Conservation (phyloP, 30 jellyfish, hydroid and myxozoan genomes). For the Chrysaora quinquecirrha region DNA sequence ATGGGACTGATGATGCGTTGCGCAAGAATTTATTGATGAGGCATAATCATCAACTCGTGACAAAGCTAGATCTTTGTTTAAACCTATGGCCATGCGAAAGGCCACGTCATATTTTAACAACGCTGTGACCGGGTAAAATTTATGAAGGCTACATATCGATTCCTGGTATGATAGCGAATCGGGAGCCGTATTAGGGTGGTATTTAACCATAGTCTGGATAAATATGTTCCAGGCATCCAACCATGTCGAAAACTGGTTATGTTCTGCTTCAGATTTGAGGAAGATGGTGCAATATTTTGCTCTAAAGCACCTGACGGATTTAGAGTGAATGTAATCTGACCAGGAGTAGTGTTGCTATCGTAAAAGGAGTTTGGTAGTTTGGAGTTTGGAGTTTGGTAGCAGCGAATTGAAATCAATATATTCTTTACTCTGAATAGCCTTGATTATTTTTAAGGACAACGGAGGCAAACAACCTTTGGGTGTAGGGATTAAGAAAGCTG, state of each 20-base stretch:
- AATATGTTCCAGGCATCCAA: not conserved
- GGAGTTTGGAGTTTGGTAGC: not conserved
- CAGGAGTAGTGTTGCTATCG: not conserved
- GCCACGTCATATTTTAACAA: not conserved
- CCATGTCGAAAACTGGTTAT: not conserved
- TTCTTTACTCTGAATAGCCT: not conserved
- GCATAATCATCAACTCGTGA: not conserved
- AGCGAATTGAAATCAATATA: not conserved
- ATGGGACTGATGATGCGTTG: not conserved
- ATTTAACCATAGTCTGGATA: not conserved
- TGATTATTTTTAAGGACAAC: not conserved
- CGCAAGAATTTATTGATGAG: not conserved
- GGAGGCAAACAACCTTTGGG: too few relatives aligned
- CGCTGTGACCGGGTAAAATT: not conserved
- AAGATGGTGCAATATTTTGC: not conserved
- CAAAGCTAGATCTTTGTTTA: not conserved
- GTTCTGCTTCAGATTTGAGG: not conserved
- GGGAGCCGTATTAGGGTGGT: not conserved
- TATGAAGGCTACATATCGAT: not conserved
- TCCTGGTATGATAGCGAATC: not conserved
- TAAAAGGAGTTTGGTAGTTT: not conserved
- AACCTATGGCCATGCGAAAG: not conserved
- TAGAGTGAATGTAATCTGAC: too few relatives aligned
- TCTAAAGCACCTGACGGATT: not conserved
- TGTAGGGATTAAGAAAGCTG: too few relatives aligned